phyloP scores from a whole-genome alignment of 2,113 vertebrate species.

The Benitochromis conjunctus region DNA sequence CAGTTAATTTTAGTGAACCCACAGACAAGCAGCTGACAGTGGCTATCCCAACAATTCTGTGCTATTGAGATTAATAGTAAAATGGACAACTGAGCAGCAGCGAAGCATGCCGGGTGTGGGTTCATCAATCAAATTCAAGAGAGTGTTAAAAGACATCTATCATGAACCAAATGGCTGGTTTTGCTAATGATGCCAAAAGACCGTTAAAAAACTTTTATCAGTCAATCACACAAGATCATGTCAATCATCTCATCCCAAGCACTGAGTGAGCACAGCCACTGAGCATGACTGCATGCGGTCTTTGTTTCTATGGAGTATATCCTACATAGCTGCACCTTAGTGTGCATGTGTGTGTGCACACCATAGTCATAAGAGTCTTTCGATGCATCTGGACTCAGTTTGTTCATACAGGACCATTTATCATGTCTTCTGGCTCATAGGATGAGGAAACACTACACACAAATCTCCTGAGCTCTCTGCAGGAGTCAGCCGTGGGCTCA shows the following conservation, averaged over 20 bases:
- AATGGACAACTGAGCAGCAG: constrained; percentile 3
- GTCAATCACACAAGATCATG: neutral
- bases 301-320: neutral
- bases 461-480: constrained; percentile 40
- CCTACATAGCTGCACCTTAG: neutral
- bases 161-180: constrained; percentile 21
- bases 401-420: constrained; percentile 47
- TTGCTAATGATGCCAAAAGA: constrained; percentile 9
- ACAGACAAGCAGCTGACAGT: neutral
- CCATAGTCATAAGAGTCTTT: neutral
- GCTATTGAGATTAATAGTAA: constrained; percentile 37
- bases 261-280: neutral
- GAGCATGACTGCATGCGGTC: neutral
- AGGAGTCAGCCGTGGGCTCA: constrained; percentile 6
- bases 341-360: neutral
- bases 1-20: neutral
- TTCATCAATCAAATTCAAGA: constrained; percentile 44
- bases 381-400: constrained; percentile 42
- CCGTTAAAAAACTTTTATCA: constrained; percentile 28
- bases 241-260: neutral
- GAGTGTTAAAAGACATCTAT: constrained; percentile 22
- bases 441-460: constrained; percentile 45
- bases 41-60: neutral
- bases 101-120: neutral
- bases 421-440: constrained; percentile 43